These are phyloP conservation scores for Stegodyphus dumicola DNA, from an alignment of 1,140 invertebrate genomes.

Conservation along the genomic window DNA sequence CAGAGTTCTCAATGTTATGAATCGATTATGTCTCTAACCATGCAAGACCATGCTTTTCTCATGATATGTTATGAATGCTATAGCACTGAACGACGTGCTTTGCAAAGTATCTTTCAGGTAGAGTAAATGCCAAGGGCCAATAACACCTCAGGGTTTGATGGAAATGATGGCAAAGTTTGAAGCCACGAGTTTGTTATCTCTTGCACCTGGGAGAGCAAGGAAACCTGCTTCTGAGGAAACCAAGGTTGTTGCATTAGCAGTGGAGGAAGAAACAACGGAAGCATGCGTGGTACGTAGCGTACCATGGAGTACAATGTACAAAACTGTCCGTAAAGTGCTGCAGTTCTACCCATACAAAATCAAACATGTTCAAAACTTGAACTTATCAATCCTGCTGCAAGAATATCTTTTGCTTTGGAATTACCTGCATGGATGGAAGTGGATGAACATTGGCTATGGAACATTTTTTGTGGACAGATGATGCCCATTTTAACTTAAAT, in stretches of 20 bases:
- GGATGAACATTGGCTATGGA: not conserved
- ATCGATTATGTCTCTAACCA: too few relatives aligned
- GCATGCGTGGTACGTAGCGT: not conserved
- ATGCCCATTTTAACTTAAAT: slow-evolving; percentile 12
- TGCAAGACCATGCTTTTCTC: too few relatives aligned
- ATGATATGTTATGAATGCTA: too few relatives aligned
- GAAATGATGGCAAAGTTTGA: too few relatives aligned
- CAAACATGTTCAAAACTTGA: not conserved
- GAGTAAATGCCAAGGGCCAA: too few relatives aligned
- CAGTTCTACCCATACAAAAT: slow-evolving; percentile 28
- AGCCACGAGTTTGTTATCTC: not conserved
- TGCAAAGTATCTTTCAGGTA: too few relatives aligned
- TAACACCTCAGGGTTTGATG: too few relatives aligned
- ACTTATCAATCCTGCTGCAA: not conserved
- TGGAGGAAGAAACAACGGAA: not conserved
- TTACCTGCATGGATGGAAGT: slow-evolving; percentile 2
- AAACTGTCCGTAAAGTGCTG: not conserved
- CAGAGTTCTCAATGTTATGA: too few relatives aligned
- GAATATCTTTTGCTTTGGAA: not conserved
- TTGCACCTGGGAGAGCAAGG: not conserved
- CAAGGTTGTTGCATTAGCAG: not conserved
- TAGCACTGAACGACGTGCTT: too few relatives aligned
- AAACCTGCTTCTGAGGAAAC: slow-evolving; percentile 3
- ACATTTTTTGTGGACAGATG: slow-evolving; percentile 19
- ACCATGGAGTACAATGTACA: not conserved